A percentile compares a stretch with the other conserved stretches of the same genome.
Evolutionary conservation across 1,140 invertebrate species (phyloP).

Genomic region (Varroa destructor): DNA sequence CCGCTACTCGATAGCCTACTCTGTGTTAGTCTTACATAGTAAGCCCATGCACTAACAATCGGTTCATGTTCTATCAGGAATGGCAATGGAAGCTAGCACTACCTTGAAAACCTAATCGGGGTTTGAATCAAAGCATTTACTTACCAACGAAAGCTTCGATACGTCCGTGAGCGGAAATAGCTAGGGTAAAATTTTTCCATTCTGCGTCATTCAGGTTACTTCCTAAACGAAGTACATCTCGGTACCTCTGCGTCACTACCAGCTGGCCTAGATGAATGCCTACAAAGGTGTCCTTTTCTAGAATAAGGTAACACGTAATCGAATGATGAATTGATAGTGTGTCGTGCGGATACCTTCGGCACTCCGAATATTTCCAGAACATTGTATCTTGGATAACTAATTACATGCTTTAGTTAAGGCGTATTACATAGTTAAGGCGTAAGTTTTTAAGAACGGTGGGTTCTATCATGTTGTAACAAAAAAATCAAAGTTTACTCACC

Average conservation of each 20-base stretch:
- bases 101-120: too few relatives aligned
- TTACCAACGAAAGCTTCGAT: constrained; percentile 15
- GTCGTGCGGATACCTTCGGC: too few relatives aligned
- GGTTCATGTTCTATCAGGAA: neutral
- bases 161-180: constrained; percentile 43
- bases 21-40: neutral
- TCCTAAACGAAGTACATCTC: constrained; percentile 50
- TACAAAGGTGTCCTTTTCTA: constrained; percentile 3
- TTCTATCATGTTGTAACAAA: too few relatives aligned
- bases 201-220: constrained; percentile 64
- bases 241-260: constrained; percentile 1
- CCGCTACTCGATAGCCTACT: neutral
- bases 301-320: too few relatives aligned
- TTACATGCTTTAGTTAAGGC: too few relatives aligned
- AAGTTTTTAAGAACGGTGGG: too few relatives aligned
- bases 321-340: too few relatives aligned
- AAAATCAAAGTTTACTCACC: neutral
- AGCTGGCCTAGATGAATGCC: neutral
- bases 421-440: too few relatives aligned
- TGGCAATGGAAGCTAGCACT: too few relatives aligned
- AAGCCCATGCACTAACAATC: neutral
- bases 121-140: neutral
- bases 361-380: too few relatives aligned
- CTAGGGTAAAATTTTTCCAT: constrained; percentile 66
- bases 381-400: too few relatives aligned